Conservation (phyloP, 2,888 invertebrate species). For the Metacarcinus magister region DNA sequence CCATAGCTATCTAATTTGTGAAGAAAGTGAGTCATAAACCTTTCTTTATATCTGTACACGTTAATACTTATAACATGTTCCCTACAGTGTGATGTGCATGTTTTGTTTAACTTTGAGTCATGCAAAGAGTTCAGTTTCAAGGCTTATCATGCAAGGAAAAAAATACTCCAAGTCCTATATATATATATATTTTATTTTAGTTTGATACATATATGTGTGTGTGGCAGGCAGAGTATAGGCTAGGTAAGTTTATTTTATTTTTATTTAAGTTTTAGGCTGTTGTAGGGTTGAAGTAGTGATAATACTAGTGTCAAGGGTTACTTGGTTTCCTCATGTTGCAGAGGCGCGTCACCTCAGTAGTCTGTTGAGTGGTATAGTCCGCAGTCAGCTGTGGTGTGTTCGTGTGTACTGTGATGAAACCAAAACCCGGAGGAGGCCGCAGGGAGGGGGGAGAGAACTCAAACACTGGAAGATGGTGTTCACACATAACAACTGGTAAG, state of each 20-base stretch:
- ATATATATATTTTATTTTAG: too few relatives aligned
- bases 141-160: too few relatives aligned
- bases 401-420: constrained; percentile 51
- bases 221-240: too few relatives aligned
- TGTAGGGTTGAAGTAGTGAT: neutral
- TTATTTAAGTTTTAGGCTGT: neutral
- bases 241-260: neutral
- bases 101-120: neutral
- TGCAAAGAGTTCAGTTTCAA: neutral
- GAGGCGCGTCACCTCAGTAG: constrained; percentile 28
- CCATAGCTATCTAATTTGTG: too few relatives aligned
- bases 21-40: too few relatives aligned
- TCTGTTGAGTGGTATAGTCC: neutral
- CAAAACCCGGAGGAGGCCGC: constrained; percentile 60
- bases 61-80: neutral
- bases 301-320: neutral
- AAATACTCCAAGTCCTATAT: too few relatives aligned
- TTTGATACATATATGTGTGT: too few relatives aligned
- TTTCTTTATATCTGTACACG: too few relatives aligned
- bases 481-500: constrained; percentile 77
- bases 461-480: constrained; percentile 74
- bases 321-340: constrained; percentile 36
- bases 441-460: constrained; percentile 77
- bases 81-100: too few relatives aligned
- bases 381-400: neutral